phyloP scores from a whole-genome alignment of 2,797 vertebrate genomes.

The Pempheris klunzingeri region DNA sequence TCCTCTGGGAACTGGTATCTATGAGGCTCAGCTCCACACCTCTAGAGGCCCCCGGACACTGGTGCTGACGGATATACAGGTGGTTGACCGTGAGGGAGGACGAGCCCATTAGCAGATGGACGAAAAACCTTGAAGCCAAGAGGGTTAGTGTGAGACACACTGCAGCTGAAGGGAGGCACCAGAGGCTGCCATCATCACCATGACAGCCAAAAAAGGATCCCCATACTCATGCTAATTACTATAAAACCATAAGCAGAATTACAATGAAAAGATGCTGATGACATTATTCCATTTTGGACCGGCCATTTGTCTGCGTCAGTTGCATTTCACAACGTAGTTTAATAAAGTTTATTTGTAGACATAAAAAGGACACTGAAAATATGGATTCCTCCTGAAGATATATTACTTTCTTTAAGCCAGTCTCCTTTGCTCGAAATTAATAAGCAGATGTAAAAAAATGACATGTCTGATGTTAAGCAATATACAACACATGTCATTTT shows the following conservation, averaged over 20 bases:
- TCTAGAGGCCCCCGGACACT: constrained; percentile 37
- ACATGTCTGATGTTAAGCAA: not conserved
- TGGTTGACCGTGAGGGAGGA: constrained; percentile 67
- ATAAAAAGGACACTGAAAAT: not conserved
- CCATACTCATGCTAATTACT: constrained; percentile 48
- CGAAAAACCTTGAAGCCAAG: constrained; percentile 44
- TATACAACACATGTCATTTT: not conserved
- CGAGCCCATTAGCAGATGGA: constrained; percentile 73
- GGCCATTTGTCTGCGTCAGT: constrained; percentile 21
- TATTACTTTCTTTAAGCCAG: not conserved
- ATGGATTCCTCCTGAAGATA: not conserved
- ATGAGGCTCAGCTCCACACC: constrained; percentile 40
- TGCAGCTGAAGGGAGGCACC: constrained; percentile 71
- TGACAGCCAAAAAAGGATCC: constrained; percentile 37
- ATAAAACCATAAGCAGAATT: constrained; percentile 23
- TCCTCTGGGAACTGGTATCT: constrained; percentile 52
- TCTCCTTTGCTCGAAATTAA: not conserved
- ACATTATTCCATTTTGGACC: not conserved
- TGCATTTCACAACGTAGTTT: constrained; percentile 7
- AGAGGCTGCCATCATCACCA: constrained; percentile 59
- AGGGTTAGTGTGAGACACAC: constrained; percentile 62
- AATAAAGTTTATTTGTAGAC: constrained; percentile 6
- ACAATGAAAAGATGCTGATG: constrained; percentile 28
- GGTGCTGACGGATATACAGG: constrained; percentile 77
- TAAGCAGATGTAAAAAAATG: not conserved